Conservation (phyloP, 1,140 invertebrate genomes). For the Aphaenogaster floridana region DNA sequence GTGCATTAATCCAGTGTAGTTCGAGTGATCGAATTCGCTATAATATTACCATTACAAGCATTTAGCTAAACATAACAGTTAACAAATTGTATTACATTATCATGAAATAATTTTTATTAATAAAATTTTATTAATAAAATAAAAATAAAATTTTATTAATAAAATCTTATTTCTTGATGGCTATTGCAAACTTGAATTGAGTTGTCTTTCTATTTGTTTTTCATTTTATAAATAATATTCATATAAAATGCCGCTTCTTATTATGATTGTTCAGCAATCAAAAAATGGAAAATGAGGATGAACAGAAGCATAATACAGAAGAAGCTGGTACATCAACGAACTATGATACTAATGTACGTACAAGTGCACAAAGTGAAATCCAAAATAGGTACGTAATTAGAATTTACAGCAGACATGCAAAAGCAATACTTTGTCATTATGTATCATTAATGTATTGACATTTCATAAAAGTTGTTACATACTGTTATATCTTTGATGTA, state of each 20-base stretch:
- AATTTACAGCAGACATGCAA: background rate
- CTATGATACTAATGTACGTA: slow-evolving; percentile 67
- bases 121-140: background rate
- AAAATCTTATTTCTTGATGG: background rate
- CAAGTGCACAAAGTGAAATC: slow-evolving; percentile 69
- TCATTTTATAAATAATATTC: background rate
- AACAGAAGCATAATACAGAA: slow-evolving; percentile 73
- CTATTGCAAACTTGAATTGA: background rate
- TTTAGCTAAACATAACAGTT: background rate
- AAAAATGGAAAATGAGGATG: slow-evolving; percentile 80
- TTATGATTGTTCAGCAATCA: slow-evolving; percentile 74
- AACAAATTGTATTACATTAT: slow-evolving; percentile 14
- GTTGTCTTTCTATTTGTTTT: background rate
- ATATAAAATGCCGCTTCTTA: background rate
- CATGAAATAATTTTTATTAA: background rate
- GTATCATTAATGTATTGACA: background rate
- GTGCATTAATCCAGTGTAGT: too few relatives aligned
- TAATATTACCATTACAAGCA: background rate
- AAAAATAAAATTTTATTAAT: background rate
- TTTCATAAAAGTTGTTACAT: slow-evolving; percentile 28
- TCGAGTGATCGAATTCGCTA: too few relatives aligned
- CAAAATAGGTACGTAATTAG: slow-evolving; percentile 72
- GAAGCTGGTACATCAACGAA: slow-evolving; percentile 76
- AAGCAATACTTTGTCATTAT: slow-evolving; percentile 6
- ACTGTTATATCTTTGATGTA: slow-evolving; percentile 1